These are phyloP conservation scores for Strigamia maritima DNA, from an alignment of 2,888 invertebrate species.

Conservation along the genomic window DNA sequence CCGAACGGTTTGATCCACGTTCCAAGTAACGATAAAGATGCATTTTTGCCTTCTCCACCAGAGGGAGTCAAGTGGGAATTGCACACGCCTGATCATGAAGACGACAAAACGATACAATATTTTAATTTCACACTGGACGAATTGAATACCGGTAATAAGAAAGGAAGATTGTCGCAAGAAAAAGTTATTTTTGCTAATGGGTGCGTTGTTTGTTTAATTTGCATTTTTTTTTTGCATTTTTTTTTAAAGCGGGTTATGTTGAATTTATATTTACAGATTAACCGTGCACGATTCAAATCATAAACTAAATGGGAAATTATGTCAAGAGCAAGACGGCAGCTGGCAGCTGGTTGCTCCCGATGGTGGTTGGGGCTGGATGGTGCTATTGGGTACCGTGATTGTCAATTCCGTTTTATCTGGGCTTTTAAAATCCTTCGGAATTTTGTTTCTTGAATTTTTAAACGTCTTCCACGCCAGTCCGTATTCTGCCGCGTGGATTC, in stretches of 20 bases:
- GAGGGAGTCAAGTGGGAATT: conserved; percentile 18
- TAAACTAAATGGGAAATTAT: not conserved
- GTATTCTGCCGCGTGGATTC: conserved; percentile 74
- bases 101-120: not conserved
- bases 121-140: not conserved
- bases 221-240: not conserved
- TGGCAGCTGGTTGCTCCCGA: conserved; percentile 69
- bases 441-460: conserved; percentile 75
- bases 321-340: conserved; percentile 38
- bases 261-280: not conserved
- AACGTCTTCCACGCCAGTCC: conserved; percentile 72
- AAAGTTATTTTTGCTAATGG: not conserved
- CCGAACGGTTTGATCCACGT: not conserved
- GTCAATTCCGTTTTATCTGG: conserved; percentile 83
- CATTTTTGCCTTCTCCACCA: conserved; percentile 7
- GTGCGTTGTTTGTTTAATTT: not conserved
- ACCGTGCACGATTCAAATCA: not conserved
- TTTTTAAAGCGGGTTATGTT: not conserved
- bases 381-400: conserved; percentile 72
- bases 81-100: conserved; percentile 15
- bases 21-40: not conserved
- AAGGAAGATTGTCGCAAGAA: conserved; percentile 1
- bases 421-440: conserved; percentile 82
- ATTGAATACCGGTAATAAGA: not conserved
- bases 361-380: conserved; percentile 82